Evolutionary conservation across 2,113 vertebrate genomes (phyloP), one percentile per base, ranked within the genome.

Genomic region (Dendrocopos noguchii): DNA sequence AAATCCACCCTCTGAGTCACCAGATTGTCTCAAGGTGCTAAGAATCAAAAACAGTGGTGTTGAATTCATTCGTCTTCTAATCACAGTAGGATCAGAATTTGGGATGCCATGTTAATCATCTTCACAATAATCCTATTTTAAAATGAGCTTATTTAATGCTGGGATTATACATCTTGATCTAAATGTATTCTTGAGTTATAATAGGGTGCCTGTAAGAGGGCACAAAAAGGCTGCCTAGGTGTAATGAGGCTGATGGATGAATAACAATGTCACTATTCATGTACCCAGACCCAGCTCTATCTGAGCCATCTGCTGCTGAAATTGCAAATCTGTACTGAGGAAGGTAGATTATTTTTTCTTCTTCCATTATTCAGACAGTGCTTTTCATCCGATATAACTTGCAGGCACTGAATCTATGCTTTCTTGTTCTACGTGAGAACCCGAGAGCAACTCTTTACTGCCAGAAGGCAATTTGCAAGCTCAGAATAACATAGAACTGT

Each of bases 301-400:
- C 80, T 72, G n/a, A 94, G 93, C 71, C 91, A 95, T 92, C 91
- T 96, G 87, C 82, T 93, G 67, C 77, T 93, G 68, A 60, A 91
- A 80, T 34, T 88, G 88, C 83, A 87, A 80, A 65, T 81, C 85
- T 72, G 53, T 65, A 56, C 57, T 52, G 33, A 93, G 93, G 80
- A 91, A 84, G 36, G 42, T 29, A 92, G 72, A 79, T 80, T 67
- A 77, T 80, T 66, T 84, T 83, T 83, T 73, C 29, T 28, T 55
- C 36, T 66, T 80, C 33, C 78, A 9, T 47, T 63, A 67, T 68
- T 87, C 79, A 88, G 53, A 64, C 12, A 52, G 53, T 3, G 60
- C n/a, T 84, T 78, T 73, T 70, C 68, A 33, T 39, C 56, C 73
- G 34, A 29, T 64, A 14, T 47, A 84, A 77, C 52, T 20, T 63